Evolutionary conservation across 2,888 invertebrate species (phyloP), one percentile per base, ranked within the genome.

Genomic region (Xanthorhoe designata): DNA sequence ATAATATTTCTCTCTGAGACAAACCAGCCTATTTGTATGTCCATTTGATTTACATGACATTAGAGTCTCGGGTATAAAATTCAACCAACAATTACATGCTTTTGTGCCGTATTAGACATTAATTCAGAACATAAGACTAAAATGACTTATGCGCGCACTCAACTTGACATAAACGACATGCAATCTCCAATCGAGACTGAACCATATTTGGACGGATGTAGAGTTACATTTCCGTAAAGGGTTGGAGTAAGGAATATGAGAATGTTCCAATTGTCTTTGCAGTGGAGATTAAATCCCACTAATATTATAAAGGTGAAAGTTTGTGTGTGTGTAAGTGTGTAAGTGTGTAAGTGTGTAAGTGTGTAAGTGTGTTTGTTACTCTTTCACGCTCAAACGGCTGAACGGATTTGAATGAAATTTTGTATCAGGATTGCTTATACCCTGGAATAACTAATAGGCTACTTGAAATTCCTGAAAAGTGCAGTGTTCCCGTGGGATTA

Each of bases 181-280:
- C 52, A 32, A 15, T 17, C 45, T 9, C 9, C 72, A 72, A 35
- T 18, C 64, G 49, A 77, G 71, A 66, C 58, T 63, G 38, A 66
- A 73, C 78, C 73, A 66, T 75, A 72, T 17, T 15, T 0, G 0
- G 10, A 6, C 6, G 18, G 4, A 29, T 55, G 72, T 69, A 61
- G 65, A 65, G 69, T 59, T 15, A 57, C 47, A 68, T 56, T 76
- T 29, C 51, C 50, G 4, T 68, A 62, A 13, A 18, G n/a, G 32
- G 0, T 6, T 32, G 42, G 63, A 19, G 68, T 68, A 71, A 73
- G 72, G 71, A 75, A 62, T 53, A 73, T 72, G 70, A 70, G 70
- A 78, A 75, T 72, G 74, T 79, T 77, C 82, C 87, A 86, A 91
- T 91, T 91, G 91, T 91, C 91, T 91, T 87, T 82, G 82, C 78